Evolutionary conservation across 2,888 invertebrate species (phyloP).

Genomic region (Leucophenga maculata): DNA sequence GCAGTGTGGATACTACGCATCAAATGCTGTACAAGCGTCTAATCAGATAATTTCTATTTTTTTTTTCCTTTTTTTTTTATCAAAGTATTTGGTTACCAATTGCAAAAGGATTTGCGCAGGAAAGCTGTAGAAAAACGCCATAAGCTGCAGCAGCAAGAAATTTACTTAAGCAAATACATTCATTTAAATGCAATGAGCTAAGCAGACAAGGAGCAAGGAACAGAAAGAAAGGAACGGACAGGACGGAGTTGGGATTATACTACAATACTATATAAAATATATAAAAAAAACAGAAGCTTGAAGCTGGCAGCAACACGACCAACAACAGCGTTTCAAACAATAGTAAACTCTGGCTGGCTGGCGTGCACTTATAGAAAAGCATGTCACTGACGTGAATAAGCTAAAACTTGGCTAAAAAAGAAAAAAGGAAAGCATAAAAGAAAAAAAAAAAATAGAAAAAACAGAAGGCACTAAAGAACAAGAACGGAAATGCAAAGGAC

Average conservation of each 20-base stretch:
- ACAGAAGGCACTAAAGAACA: constrained; percentile 39
- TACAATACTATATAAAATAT: no score
- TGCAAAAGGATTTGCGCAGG: no score
- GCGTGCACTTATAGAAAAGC: background rate
- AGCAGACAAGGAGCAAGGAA: background rate
- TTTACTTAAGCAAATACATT: constrained; percentile 49
- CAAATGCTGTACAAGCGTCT: no score
- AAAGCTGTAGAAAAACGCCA: no score
- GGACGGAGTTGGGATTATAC: no score
- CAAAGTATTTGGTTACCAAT: no score
- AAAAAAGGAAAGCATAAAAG: constrained; percentile 15
- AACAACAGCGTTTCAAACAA: constrained; percentile 5
- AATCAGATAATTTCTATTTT: no score
- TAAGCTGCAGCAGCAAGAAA: constrained; percentile 29
- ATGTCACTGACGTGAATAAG: constrained; percentile 11
- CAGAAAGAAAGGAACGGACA: no score
- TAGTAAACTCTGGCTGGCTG: background rate
- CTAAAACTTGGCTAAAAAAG: constrained; percentile 33
- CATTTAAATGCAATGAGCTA: constrained; percentile 39
- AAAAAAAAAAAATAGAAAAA: constrained; percentile 1
- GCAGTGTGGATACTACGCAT: background rate
- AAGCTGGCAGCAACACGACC: background rate
- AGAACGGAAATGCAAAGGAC: constrained; percentile 58
- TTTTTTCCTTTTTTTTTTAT: no score
- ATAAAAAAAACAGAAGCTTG: no score